Percentiles rank a stretch among this genome's conserved stretches.
phyloP scores from a whole-genome alignment of 2,113 vertebrate genomes.

The Tamias sibiricus region DNA sequence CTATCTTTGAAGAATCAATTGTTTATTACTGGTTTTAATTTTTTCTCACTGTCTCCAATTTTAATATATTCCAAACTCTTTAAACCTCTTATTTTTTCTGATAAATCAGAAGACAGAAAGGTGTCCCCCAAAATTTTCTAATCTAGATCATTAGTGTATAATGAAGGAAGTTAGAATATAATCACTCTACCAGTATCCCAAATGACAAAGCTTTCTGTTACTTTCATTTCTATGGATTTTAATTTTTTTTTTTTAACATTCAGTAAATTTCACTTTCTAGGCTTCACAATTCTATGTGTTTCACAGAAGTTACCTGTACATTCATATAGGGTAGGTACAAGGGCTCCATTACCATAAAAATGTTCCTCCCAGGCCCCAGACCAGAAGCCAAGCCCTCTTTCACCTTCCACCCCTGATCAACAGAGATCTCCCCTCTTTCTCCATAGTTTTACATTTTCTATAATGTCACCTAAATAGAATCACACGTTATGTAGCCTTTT shows the following conservation, averaged over 20 bases:
- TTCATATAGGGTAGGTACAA: too few species aligned
- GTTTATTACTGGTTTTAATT: not conserved
- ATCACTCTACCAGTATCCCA: not conserved
- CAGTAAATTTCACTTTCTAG: not conserved
- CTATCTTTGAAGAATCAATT: accelerated
- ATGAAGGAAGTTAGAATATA: not conserved
- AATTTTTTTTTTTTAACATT: not conserved
- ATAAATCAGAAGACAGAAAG: not conserved
- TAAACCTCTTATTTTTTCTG: not conserved
- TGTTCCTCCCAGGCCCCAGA: accelerated
- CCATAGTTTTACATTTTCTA: not conserved
- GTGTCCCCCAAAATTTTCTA: not conserved
- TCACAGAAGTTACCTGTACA: not conserved
- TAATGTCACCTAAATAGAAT: not conserved
- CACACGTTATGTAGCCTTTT: not conserved
- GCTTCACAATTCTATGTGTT: not conserved
- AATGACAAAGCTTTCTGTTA: too few species aligned
- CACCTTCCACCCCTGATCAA: accelerated
- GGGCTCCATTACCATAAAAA: not conserved
- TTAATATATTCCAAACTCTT: not conserved
- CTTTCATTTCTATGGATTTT: not conserved
- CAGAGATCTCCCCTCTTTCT: too few species aligned
- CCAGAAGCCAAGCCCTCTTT: accelerated
- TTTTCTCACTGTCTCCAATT: not conserved
- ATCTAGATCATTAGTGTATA: not conserved